Evolutionary conservation across 2,888 invertebrate species (phyloP), one percentile per base, ranked within the genome.

Genomic region (Teinopalpus imperialis): DNA sequence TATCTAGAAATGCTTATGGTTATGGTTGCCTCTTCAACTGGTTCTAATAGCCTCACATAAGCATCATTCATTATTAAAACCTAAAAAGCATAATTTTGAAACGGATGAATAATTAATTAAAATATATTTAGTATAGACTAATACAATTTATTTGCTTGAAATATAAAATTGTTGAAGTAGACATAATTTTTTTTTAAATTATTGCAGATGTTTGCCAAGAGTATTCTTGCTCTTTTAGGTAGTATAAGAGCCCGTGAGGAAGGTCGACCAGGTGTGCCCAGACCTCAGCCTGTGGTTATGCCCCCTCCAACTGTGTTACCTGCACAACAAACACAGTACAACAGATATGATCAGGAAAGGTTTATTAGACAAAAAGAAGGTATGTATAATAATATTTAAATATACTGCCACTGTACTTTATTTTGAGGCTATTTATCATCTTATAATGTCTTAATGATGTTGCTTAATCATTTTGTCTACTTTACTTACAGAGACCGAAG

Each of bases 281-380:
- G 91, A 14, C 90, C 90, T 0, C 91, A 90, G 18, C 91, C 45
- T 10, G 81, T 91, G 49, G 79, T 90, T 0, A 73, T 90, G 66
- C 93, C 93, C 0, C 93, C 92, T 1, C 88, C 93, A 7, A 91
- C 93, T 0, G 91, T 92, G 0, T 90, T 94, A 2, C 91, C 94
- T 35, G 88, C 94, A 34, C 92, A 94, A 24, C 81, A 93, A 90
- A 54, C 95, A 88, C 96, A 96, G 36, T 99, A 99, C 87, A 99
- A 97, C 92, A 95, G 99, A 91, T 99, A 99, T 90, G 98, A 98
- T 92, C 99, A 99, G 89, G 99, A 99, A 90, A 91, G 97, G 67
- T 99, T 99, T 81, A 95, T 94, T 66, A 90, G 95, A 12, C 95
- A 95, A 69, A 97, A 97, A 85, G 97, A 98, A 91, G 94, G 94